phyloP scores from a whole-genome alignment of 2,113 vertebrate species.

The Syrmaticus mikado region DNA sequence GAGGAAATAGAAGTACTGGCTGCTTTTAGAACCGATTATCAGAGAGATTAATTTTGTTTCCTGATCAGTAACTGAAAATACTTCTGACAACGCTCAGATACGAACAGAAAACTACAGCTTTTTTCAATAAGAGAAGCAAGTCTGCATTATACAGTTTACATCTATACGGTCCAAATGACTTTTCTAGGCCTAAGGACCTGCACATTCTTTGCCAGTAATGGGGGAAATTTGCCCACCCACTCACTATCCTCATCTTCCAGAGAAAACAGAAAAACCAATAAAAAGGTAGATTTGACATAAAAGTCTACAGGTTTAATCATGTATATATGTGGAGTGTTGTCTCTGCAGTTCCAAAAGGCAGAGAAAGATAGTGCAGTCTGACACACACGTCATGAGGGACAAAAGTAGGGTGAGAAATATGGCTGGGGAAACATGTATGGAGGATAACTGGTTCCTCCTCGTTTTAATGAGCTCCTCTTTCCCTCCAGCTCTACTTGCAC shows the following conservation, averaged over 20 bases:
- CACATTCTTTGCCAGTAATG: neutral
- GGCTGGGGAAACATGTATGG: neutral
- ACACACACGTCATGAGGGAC: neutral
- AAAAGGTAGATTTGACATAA: neutral
- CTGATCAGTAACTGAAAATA: neutral
- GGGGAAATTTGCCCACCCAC: neutral
- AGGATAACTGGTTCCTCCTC: neutral
- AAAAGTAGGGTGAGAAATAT: neutral
- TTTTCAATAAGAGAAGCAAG: neutral
- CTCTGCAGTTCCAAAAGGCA: neutral
- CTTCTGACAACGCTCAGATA: neutral
- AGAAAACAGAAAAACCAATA: neutral
- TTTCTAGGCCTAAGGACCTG: neutral
- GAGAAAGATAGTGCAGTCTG: neutral
- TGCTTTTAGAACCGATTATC: slow-evolving; percentile 2
- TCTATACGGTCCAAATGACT: neutral
- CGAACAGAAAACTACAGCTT: neutral
- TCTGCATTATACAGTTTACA: neutral
- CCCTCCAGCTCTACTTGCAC: neutral
- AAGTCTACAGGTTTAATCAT: neutral
- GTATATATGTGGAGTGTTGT: neutral
- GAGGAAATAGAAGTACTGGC: neutral
- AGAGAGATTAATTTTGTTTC: neutral
- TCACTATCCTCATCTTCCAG: neutral
- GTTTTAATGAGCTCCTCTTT: neutral